phyloP scores from a whole-genome alignment of 2,797 vertebrate species.

The Pogoniulus pusillus region DNA sequence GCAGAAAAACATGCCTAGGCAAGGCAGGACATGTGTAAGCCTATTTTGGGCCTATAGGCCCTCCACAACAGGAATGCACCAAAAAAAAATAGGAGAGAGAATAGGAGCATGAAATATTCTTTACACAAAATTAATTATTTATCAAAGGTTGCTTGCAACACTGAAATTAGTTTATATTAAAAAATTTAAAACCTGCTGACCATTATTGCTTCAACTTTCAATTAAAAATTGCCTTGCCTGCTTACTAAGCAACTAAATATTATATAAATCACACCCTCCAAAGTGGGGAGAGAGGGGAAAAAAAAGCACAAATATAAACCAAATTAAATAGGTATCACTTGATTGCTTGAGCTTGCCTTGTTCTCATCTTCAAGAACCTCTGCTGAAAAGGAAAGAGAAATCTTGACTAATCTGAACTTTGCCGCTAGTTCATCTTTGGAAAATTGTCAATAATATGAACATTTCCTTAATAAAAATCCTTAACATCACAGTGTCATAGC shows the following conservation, averaged over 20 bases:
- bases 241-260: neutral
- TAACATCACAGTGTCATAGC: neutral
- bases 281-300: neutral
- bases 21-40: too few species aligned
- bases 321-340: neutral
- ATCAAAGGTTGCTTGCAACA: neutral
- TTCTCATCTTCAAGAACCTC: neutral
- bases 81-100: neutral
- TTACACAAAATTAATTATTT: neutral
- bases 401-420: neutral
- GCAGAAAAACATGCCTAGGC: too few species aligned
- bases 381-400: neutral
- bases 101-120: neutral
- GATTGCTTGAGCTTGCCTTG: neutral
- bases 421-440: neutral
- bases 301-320: neutral
- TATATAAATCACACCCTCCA: neutral
- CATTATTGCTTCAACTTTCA: fast-evolving
- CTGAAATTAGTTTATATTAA: neutral
- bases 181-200: neutral
- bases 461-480: too few species aligned
- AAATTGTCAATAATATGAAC: neutral
- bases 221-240: neutral
- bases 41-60: too few species aligned
- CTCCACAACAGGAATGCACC: too few species aligned